These are phyloP conservation scores for Cheumatopsyche charites DNA, from an alignment of 1,140 invertebrate species.

Conservation along the genomic window DNA sequence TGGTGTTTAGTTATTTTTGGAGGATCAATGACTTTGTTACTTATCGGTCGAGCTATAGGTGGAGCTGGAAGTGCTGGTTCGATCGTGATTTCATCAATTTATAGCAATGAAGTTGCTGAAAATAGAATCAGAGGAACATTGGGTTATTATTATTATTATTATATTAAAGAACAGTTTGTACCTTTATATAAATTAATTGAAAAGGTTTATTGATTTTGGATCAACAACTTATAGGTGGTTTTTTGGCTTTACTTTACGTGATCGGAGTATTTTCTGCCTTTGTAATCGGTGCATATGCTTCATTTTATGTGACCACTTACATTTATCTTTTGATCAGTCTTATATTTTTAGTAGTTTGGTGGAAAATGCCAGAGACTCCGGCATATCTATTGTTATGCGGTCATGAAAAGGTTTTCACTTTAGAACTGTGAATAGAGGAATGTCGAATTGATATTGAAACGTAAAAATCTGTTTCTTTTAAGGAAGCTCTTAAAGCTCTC, in stretches of 20 bases:
- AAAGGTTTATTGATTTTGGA: too few species aligned
- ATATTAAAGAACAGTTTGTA: too few species aligned
- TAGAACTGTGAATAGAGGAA: background rate
- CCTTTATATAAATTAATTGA: too few species aligned
- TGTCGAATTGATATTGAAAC: too few species aligned
- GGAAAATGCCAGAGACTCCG: constrained; percentile 44
- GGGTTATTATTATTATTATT: constrained; percentile 33
- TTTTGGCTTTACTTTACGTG: constrained; percentile 36
- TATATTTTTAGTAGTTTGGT: constrained; percentile 37
- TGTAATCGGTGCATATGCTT: constrained; percentile 31
- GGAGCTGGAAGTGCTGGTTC: constrained; percentile 38
- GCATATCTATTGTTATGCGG: constrained; percentile 33
- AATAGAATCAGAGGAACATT: constrained; percentile 25
- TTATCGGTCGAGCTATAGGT: constrained; percentile 34
- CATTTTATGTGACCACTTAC: background rate
- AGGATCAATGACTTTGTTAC: constrained; percentile 13
- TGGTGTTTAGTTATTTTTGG: constrained; percentile 37
- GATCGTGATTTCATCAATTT: constrained; percentile 40
- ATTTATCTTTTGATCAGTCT: constrained; percentile 21
- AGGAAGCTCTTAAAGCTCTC: constrained; percentile 37
- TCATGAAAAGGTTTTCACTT: constrained; percentile 35
- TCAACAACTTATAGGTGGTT: constrained; percentile 42
- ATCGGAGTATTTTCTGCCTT: constrained; percentile 38
- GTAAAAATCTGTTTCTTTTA: too few species aligned
- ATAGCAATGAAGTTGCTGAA: constrained; percentile 43